phyloP scores from a whole-genome alignment of 2,797 vertebrate genomes.

The Falco concolor region DNA sequence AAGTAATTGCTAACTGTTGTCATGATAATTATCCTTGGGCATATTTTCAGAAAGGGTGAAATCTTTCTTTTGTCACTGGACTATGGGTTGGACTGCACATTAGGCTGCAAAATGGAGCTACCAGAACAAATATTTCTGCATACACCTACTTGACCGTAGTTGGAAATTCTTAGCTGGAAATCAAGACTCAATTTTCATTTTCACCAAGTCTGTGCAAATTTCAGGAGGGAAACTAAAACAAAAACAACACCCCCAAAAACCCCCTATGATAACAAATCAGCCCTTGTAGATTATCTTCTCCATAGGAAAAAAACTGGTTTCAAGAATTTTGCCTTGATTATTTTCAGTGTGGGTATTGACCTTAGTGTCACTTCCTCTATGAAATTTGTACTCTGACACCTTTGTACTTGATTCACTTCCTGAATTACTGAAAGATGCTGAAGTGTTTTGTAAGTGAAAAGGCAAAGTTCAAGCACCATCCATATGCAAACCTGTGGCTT shows the following conservation, averaged over 20 bases:
- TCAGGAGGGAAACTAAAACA: not conserved
- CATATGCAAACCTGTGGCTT: not conserved
- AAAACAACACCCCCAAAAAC: not conserved
- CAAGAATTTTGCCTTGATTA: not conserved
- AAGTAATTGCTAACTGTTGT: not conserved
- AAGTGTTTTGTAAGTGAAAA: not conserved
- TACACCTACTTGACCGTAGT: not conserved
- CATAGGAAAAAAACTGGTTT: not conserved
- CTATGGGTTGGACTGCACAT: not conserved
- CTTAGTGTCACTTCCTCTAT: not conserved
- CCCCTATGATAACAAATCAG: not conserved
- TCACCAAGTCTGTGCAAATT: not conserved
- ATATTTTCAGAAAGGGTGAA: not conserved
- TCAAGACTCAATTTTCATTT: not conserved
- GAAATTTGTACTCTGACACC: not conserved
- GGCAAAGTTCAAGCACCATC: not conserved
- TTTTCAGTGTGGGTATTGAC: not conserved
- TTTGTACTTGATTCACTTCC: not conserved
- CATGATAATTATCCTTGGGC: not conserved
- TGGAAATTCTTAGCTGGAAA: not conserved
- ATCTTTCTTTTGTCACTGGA: not conserved
- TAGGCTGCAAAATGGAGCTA: not conserved
- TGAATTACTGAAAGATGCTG: not conserved
- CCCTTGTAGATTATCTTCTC: not conserved
- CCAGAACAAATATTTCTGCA: not conserved